Evolutionary conservation across 2,888 invertebrate genomes (phyloP).

Genomic region (Mythimna ferrago): DNA sequence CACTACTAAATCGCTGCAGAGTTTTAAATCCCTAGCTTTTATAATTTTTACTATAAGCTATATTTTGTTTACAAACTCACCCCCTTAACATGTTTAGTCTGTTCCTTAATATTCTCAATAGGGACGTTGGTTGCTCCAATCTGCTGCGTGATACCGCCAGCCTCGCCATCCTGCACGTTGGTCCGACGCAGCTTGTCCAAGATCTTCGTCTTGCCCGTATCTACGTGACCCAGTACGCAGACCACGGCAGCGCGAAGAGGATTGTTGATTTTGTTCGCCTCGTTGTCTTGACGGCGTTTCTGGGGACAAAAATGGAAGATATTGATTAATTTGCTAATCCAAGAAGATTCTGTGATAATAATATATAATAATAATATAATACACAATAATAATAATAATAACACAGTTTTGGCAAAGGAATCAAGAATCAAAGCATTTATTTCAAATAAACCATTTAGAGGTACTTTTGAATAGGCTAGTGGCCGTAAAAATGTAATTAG

Average conservation of each 20-base stretch:
- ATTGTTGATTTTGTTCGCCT: conserved; percentile 84
- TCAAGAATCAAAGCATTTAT: too few species aligned
- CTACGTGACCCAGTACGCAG: conserved; percentile 99
- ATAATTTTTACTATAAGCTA: too few species aligned
- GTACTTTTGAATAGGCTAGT: too few species aligned
- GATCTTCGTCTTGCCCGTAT: conserved; percentile 99
- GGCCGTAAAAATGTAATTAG: too few species aligned
- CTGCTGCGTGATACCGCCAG: conserved; percentile 99
- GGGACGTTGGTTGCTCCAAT: conserved; percentile 99
- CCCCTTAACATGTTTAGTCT: conserved; percentile 98
- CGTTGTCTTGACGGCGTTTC: conserved; percentile 89
- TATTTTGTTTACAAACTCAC: conserved; percentile 85
- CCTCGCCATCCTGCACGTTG: conserved; percentile 98
- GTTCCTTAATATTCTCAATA: conserved; percentile 98
- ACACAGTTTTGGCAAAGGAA: neutral
- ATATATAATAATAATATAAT: too few species aligned
- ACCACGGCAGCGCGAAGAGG: conserved; percentile 98
- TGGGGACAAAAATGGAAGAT: conserved; percentile 54
- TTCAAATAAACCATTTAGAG: too few species aligned
- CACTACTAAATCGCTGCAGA: too few species aligned
- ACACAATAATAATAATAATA: too few species aligned
- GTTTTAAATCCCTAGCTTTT: too few species aligned
- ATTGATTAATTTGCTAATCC: neutral
- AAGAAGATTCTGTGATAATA: neutral
- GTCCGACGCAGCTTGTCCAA: conserved; percentile 98